Evolutionary conservation across 2,888 invertebrate genomes (phyloP).

Genomic region (Sarcophaga caerulescens): DNA sequence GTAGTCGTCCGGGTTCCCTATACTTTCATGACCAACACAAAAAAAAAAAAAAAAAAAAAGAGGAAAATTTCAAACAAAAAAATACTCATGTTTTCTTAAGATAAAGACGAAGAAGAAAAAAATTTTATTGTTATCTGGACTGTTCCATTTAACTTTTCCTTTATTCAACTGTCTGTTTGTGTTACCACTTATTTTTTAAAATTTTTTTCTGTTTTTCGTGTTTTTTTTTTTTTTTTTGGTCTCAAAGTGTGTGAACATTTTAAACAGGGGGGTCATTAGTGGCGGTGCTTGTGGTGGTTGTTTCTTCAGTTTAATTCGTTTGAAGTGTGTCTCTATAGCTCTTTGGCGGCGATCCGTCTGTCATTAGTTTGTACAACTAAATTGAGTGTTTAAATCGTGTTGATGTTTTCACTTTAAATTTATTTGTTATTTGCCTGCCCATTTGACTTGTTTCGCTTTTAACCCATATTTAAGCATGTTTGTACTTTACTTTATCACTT

Average conservation of each 20-base stretch:
- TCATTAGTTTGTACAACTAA: background rate
- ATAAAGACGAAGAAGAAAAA: background rate
- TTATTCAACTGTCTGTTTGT: background rate
- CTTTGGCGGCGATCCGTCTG: background rate
- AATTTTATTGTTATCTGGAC: too few species aligned
- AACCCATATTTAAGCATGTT: conserved; percentile 39
- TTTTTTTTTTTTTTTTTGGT: background rate
- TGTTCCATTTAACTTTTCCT: background rate
- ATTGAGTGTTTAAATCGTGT: background rate
- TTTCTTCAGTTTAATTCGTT: conserved; percentile 30
- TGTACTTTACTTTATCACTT: too few species aligned
- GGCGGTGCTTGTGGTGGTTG: background rate
- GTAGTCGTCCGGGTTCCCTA: background rate
- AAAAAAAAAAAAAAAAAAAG: too few species aligned
- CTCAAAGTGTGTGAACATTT: conserved; percentile 15
- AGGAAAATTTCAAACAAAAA: too few species aligned
- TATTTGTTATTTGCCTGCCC: conserved; percentile 20
- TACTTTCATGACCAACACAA: background rate
- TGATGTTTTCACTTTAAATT: background rate
- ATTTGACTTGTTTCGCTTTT: conserved; percentile 35
- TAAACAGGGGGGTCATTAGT: conserved; percentile 44
- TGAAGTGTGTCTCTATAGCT: background rate
- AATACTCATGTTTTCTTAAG: background rate
- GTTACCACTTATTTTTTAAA: background rate
- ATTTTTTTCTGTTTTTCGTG: background rate